Base-by-base conservation (phyloP, 1,140 invertebrate genomes). In the Drosophila parabipectinata region DNA sequence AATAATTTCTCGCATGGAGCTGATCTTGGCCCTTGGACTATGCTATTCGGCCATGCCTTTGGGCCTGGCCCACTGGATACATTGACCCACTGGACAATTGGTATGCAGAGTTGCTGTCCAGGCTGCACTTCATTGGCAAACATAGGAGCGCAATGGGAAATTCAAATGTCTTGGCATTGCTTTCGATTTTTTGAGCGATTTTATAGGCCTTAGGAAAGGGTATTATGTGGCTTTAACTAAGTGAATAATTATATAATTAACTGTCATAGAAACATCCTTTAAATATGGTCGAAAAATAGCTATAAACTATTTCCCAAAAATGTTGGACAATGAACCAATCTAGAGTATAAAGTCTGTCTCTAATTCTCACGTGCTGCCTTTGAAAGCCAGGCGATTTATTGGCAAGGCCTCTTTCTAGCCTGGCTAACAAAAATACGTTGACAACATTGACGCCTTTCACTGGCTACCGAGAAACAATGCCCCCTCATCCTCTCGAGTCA, bases 81-180 rank as follows among this genome's bases (percentile, higher is more conserved):
- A 82, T 85, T 85, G 82, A 85, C 83, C 82, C 83, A 85, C 45
- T 87, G 66, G 79, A 79, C 78, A 82, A 78, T 87, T 85, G 59
- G 83, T 88, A 87, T 87, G 82, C 82, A 87, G 52, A 48, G 28
- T 50, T 52, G 67, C 62, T 64, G 54, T 61, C 15, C 41, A 54
- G 53, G 66, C 69, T 61, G 56, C 66, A 61, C 41, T 61, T 37
- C 41, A 14, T 64, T 78, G 75, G 71, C 77, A 60, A 80, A 30
- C 41, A 53, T 24, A 34, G 50, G n/a, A 26, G 64, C 61, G 62
- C 47, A 47, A 48, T 48, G 67, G 51, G 51, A 68, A 68, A 67
- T 68, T 48, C 62, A 67, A 69, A 68, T 57, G 66, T 9, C 24
- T 55, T 56, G 48, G 50, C 62, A 30, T 56, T 57, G 67, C 64